Base-by-base conservation (phyloP, 2,888 invertebrate genomes). In the Antitype chi region DNA sequence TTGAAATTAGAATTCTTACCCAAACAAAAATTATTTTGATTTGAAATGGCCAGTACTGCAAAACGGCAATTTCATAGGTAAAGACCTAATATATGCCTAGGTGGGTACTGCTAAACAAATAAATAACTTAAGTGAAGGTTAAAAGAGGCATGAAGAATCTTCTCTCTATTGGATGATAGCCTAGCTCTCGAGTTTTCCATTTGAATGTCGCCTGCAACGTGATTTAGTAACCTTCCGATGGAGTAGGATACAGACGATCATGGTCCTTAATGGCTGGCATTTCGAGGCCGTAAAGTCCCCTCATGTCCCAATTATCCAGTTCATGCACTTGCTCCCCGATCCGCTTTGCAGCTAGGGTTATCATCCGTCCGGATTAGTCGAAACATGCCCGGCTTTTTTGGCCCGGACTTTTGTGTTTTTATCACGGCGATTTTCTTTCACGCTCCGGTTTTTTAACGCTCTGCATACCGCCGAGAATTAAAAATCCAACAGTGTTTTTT, bases 241-340 rank as follows among this genome's bases (percentile, higher is more conserved):
- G 38, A 77, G 68, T 85, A 85, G 90, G 89, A 89, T 87, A 76
- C 85, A 68, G 49, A 25, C 81, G 81, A 81, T 88, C 77, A 79
- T 64, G 62, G 69, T 68, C 70, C 60, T 69, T 81, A 66, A 78
- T 60, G 59, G 69, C 74, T 71, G 70, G 55, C 79, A 76, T 76
- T 82, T 82, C 87, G 89, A 91, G 92, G 90, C 64, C 88, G 74
- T 67, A 55, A 68, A 69, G 67, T 89, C 91, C 91, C 92, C 92
- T 90, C 87, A 23, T 69, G 63, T 69, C 63, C 76, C 89, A 88
- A 90, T 91, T 89, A 92, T 89, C 85, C 78, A 89, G 84, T 90
- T 89, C 79, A 84, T 86, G 82, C 82, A 79, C 60, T 83, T 72
- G 79, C 55, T 84, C 75, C 80, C 75, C 52, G 70, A 80, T 80